Evolutionary conservation across 2,797 vertebrate species (phyloP).

Genomic region (Poeciliopsis gracilis): DNA sequence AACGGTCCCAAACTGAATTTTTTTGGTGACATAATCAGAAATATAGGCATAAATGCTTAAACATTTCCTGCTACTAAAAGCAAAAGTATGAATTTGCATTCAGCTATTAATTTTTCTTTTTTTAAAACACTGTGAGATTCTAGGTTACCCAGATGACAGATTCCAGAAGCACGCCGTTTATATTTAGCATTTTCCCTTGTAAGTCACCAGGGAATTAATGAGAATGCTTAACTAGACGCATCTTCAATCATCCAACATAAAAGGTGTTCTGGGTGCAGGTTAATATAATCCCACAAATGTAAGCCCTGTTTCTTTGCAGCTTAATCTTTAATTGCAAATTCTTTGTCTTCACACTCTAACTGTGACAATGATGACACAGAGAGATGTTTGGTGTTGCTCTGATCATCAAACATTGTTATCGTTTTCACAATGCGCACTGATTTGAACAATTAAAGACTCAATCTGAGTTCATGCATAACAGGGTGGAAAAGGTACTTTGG

Average conservation of each 20-base stretch:
- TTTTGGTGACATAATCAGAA: neutral
- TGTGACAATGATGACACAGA: conserved; percentile 2
- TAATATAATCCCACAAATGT: conserved; percentile 21
- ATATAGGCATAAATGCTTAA: neutral
- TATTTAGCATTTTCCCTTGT: conserved; percentile 19
- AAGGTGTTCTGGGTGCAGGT: conserved; percentile 6
- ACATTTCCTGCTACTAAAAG: neutral
- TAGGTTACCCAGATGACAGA: conserved; percentile 33
- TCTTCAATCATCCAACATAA: conserved; percentile 19
- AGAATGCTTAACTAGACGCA: conserved; percentile 30
- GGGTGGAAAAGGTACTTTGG: neutral
- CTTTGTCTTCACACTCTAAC: conserved; percentile 9
- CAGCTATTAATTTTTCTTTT: neutral
- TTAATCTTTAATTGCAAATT: conserved; percentile 10
- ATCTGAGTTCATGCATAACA: neutral
- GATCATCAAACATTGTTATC: conserved; percentile 4
- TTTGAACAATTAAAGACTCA: neutral
- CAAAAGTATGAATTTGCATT: conserved; percentile 3
- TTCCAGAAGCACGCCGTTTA: conserved; percentile 30
- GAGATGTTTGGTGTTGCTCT: conserved; percentile 3
- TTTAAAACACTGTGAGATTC: conserved; percentile 4
- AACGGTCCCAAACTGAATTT: neutral
- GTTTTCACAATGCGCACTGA: neutral
- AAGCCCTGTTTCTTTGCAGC: conserved; percentile 4
- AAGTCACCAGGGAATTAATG: conserved; percentile 18